Base-by-base conservation (phyloP, 2,113 vertebrate species). In the Pelusios castaneus region DNA sequence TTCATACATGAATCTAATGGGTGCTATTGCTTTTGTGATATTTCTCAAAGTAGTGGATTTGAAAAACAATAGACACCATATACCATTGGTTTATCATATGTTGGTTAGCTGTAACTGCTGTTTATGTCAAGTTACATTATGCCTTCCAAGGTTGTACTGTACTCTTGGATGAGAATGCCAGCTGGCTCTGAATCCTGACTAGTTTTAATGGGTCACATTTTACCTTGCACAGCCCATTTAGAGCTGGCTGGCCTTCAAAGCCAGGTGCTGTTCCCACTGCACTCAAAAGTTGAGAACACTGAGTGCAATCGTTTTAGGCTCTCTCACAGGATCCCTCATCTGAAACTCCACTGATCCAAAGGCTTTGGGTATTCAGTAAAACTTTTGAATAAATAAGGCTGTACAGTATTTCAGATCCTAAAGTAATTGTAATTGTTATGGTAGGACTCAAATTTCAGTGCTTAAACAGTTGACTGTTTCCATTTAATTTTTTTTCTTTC, bases 161-260 rank as follows among this genome's bases (percentile, higher is more conserved):
- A 24, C 0, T 2, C 27, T 88, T 80, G 82, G 76, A 16, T 94
- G 27, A 91, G 76, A 52, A 51, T 93, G 79, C 49, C 83, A 55
- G 70, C 81, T 87, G 45, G 49, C 75, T 93, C 14, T 47, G 77
- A 54, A 88, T 14, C 56, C 82, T 94, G 94, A 76, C 67, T 86
- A 4, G 52, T 51, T 96, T 82, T 77, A 86, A 47, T 45, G 6
- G 29, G 34, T 21, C 24, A 27, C 55, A 92, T 2, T 1, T 16
- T 16, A 92, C 89, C 88, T 87, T 54, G 92, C 58, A 93, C 80
- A 94, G 92, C 85, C 4, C 67, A 80, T 24, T 87, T 84, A 84
- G 51, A 91, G 60, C 49, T 88, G 70, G 49, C 88, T 41, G 31
- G 27, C 51, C 86, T 96, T 94, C 94, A 91, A 85, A 95, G 75